Percentiles rank a stretch among this genome's conserved stretches.
phyloP scores from a whole-genome alignment of 1,140 invertebrate genomes.

The Bombus vancouverensis region DNA sequence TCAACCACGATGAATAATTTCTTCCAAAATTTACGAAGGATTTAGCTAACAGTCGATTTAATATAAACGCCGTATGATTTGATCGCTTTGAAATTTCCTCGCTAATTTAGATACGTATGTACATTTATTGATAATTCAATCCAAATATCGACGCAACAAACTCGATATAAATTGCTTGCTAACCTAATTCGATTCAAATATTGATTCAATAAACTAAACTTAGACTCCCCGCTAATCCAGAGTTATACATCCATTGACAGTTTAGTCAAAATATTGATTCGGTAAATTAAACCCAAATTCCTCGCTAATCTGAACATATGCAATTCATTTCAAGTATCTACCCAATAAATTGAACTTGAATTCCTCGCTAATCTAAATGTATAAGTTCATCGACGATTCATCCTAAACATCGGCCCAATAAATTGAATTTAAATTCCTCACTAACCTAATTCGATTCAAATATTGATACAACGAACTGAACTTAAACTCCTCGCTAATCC shows the following conservation, averaged over 20 bases:
- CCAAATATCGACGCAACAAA: no score
- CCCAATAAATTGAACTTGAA: not conserved
- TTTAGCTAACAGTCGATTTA: no score
- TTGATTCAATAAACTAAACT: not conserved
- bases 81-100: no score
- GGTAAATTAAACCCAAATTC: not conserved
- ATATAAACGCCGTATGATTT: no score
- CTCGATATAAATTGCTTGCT: no score
- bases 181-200: not conserved
- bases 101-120: no score
- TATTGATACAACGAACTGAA: not conserved
- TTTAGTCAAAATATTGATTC: no score
- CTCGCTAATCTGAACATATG: not conserved
- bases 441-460: no score
- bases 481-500: not conserved
- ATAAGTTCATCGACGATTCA: not conserved
- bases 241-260: not conserved
- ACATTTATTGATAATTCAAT: no score
- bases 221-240: not conserved
- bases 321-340: no score
- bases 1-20: no score
- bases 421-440: not conserved
- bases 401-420: not conserved
- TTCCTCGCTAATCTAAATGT: not conserved
- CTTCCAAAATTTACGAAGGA: no score